Conservation (phyloP, 2,113 vertebrate species). For the Podarcis muralis region DNA sequence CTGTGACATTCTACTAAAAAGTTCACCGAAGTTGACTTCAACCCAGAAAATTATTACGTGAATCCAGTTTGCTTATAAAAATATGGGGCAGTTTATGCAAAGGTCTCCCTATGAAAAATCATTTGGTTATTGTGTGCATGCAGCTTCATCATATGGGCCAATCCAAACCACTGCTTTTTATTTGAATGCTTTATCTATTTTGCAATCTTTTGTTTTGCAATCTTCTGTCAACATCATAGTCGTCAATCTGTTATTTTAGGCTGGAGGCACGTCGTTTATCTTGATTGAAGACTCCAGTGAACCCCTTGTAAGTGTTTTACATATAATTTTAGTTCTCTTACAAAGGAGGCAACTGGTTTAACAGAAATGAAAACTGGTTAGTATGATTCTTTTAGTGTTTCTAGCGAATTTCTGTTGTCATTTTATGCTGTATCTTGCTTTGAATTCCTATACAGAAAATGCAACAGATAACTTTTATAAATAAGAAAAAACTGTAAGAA, state of each 20-base stretch:
- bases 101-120: neutral
- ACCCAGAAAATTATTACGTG: neutral
- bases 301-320: conserved; percentile 61
- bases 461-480: neutral
- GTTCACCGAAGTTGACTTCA: neutral
- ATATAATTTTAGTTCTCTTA: neutral
- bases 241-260: conserved; percentile 74
- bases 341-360: neutral
- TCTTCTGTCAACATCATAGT: conserved; percentile 64
- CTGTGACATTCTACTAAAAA: neutral
- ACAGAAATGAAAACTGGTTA: neutral
- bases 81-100: neutral
- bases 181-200: neutral
- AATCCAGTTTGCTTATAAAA: neutral
- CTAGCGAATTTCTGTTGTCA: neutral
- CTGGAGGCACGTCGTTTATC: conserved; percentile 77
- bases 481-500: neutral
- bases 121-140: neutral
- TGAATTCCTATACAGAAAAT: neutral
- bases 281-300: conserved; percentile 75
- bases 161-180: neutral
- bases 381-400: neutral
- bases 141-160: neutral
- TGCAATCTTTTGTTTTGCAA: conserved; percentile 35
- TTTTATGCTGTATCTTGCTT: neutral